Percentiles rank a stretch among this genome's conserved stretches.
Conservation (phyloP, 2,888 invertebrate genomes). For the Acheta domesticus region DNA sequence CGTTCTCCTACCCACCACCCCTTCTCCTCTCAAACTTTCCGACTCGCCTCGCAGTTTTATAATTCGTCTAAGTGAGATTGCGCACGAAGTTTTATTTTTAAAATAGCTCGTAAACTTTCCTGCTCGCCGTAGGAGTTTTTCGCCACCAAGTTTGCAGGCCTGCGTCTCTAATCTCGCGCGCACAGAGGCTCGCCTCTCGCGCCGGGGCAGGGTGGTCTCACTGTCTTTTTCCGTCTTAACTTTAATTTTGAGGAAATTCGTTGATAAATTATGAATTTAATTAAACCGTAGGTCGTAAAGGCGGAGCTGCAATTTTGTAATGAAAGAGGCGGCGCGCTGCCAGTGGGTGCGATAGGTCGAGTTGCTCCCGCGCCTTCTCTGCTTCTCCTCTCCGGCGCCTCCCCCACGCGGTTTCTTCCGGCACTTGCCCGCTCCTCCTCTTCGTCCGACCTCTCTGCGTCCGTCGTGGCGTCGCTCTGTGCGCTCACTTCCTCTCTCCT, state of each 20-base stretch:
- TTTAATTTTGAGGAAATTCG: constrained; percentile 18
- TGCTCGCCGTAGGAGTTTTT: constrained; percentile 3
- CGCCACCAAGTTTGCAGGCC: neutral
- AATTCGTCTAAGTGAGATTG: constrained; percentile 18
- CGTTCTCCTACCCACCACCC: neutral
- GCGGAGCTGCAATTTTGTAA: neutral
- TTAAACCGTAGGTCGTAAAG: neutral
- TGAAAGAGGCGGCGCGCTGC: neutral
- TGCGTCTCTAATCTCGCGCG: neutral
- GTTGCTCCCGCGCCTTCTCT: neutral
- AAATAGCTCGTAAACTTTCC: constrained; percentile 9
- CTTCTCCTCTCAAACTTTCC: constrained; percentile 6
- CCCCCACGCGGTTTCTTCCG: neutral
- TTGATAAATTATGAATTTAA: constrained; percentile 18
- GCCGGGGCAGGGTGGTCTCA: neutral
- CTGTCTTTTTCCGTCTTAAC: constrained; percentile 18
- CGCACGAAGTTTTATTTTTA: constrained; percentile 1
- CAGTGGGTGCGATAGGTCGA: neutral
- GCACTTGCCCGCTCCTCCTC: neutral
- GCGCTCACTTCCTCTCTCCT: neutral
- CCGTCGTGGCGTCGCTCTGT: neutral
- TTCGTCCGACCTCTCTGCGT: neutral
- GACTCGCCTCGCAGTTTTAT: constrained; percentile 9
- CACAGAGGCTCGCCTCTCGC: neutral
- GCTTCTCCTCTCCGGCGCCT: neutral